Base-by-base conservation (phyloP, 1,140 invertebrate species). In the Homarus americanus region DNA sequence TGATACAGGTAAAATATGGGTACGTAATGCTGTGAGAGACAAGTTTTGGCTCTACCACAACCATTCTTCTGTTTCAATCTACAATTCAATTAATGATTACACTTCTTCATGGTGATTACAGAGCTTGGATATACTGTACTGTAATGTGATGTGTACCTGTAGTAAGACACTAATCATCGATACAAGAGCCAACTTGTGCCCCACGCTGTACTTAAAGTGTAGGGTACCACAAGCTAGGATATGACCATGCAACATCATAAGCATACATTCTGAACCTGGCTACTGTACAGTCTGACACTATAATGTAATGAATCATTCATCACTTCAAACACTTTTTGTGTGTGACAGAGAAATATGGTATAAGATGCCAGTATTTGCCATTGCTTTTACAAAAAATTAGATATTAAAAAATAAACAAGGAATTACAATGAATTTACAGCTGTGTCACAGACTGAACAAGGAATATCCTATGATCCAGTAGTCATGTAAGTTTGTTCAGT, bases 391-490 rank as follows among this genome's bases (percentile, higher is more conserved):
- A 49, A 69, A 32, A 69, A 32, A 63, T 17, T 10, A 63, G 44
- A 28, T 32, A 69, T 0, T 32, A 69, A 66, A 69, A 69, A 69
- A 32, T 5, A 4, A 32, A 10, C 28, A 28, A 69, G 28, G 12
- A 20, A 69, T 69, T 69, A 69, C n/a, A 69, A 69, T 69, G n/a
- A 69, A 69, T 32, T 32, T 7, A 12, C 28, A 69, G n/a, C 63
- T 12, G 32, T 69, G 28, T 69, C 63, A 69, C 63, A 69, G 63
- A 69, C 63, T 69, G 63, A 69, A 69, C 63, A 69, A 69, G n/a
- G 28, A 32, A 69, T 32, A 69, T 69, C 63, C 5, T 32, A 32
- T 28, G 24, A 28, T 69, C 63, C 63, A 69, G 63, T 69, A 69
- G 9, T 69, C n/a, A 69, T 28, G 10, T 24, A 69, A 69, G 63